phyloP scores from a whole-genome alignment of 2,888 invertebrate genomes.

The Watsonalla binaria region DNA sequence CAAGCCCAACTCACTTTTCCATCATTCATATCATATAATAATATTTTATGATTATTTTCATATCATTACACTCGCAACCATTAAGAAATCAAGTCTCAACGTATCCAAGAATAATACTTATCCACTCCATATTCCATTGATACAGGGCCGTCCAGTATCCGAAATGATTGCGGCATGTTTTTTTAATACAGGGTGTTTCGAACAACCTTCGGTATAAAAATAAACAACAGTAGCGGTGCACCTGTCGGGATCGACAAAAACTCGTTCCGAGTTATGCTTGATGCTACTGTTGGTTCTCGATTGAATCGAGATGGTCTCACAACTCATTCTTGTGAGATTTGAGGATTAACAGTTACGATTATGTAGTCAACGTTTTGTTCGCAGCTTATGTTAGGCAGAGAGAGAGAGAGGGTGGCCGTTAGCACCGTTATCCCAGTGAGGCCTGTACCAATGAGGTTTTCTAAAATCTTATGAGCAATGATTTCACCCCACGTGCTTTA shows the following conservation, averaged over 20 bases:
- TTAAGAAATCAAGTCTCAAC: background rate
- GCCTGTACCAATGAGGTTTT: too few relatives aligned
- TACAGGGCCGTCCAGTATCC: background rate
- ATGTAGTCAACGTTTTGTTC: too few relatives aligned
- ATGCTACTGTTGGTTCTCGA: background rate
- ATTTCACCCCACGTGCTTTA: too few relatives aligned
- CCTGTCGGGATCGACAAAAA: constrained; percentile 51
- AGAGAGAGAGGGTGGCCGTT: too few relatives aligned
- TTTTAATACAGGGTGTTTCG: constrained; percentile 1
- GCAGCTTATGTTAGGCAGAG: too few relatives aligned
- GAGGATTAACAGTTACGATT: too few relatives aligned
- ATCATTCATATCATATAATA: too few relatives aligned
- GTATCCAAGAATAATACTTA: background rate
- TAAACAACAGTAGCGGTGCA: constrained; percentile 44
- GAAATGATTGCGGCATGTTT: background rate
- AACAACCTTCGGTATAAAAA: constrained; percentile 36
- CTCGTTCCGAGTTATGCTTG: constrained; percentile 14
- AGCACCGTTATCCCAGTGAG: too few relatives aligned
- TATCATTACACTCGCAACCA: background rate
- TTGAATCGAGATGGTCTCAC: too few relatives aligned
- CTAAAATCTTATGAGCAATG: too few relatives aligned
- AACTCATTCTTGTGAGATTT: too few relatives aligned
- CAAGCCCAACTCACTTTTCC: too few relatives aligned
- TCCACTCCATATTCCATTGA: background rate
- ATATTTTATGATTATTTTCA: background rate